Evolutionary conservation across 2,888 invertebrate genomes (phyloP).

Genomic region (Pemphredon lugubris): DNA sequence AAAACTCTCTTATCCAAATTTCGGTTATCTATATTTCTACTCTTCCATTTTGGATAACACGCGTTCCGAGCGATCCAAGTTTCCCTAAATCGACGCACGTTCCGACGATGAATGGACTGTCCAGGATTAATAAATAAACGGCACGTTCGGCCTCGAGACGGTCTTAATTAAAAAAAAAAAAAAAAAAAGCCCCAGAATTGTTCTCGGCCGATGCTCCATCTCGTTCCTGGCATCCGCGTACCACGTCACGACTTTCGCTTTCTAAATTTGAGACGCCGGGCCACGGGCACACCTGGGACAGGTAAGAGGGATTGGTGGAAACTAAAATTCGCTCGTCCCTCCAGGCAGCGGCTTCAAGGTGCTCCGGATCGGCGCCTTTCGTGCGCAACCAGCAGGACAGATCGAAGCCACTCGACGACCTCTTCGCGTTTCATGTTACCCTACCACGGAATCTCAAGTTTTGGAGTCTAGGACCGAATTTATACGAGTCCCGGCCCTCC

Average conservation of each 20-base stretch:
- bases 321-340: not conserved
- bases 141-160: too few species aligned
- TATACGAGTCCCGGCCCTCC: conserved; percentile 42
- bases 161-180: too few species aligned
- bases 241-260: conserved; percentile 28
- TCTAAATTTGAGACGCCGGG: conserved; percentile 39
- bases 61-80: too few species aligned
- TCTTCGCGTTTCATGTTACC: conserved; percentile 41
- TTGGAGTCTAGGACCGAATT: conserved; percentile 61
- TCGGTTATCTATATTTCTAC: too few species aligned
- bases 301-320: too few species aligned
- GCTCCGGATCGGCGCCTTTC: conserved; percentile 30
- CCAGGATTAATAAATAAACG: too few species aligned
- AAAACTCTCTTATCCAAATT: too few species aligned
- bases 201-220: not conserved
- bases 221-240: conserved; percentile 20
- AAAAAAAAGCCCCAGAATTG: too few species aligned
- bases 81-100: too few species aligned
- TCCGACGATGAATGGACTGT: too few species aligned
- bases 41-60: too few species aligned
- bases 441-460: conserved; percentile 56
- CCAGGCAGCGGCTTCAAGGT: not conserved
- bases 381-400: conserved; percentile 41
- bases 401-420: conserved; percentile 44
- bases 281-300: not conserved